Conservation (phyloP, 2,113 vertebrate species). For the Setophaga kirtlandii region DNA sequence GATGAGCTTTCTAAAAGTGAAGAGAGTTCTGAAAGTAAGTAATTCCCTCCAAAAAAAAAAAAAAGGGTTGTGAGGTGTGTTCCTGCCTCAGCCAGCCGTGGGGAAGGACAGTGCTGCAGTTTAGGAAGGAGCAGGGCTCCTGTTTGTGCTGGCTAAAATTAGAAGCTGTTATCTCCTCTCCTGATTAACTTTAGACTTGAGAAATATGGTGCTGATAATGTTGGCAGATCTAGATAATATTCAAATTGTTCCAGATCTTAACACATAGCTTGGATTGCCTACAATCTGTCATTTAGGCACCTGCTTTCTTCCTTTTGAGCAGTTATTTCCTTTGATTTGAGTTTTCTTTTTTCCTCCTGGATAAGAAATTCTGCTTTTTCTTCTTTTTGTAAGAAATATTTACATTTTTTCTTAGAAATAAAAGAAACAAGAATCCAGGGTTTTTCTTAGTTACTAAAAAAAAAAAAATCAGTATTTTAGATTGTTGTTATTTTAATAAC, state of each 20-base stretch:
- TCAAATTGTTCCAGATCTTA: neutral
- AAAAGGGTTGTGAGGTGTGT: neutral
- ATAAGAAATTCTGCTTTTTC: neutral
- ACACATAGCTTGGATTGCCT: neutral
- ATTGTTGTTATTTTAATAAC: neutral
- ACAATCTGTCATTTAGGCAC: fast-evolving
- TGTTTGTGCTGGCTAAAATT: neutral
- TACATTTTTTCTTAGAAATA: neutral
- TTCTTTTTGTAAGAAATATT: neutral
- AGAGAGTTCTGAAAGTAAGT: conserved; percentile 86
- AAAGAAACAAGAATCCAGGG: neutral
- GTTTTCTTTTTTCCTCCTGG: neutral
- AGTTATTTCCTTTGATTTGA: neutral
- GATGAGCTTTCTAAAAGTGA: conserved; percentile 84
- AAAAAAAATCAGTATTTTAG: neutral
- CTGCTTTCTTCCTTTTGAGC: neutral
- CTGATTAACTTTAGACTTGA: conserved; percentile 43
- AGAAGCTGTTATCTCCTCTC: neutral
- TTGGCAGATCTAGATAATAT: neutral
- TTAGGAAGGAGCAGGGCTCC: neutral
- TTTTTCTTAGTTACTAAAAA: neutral
- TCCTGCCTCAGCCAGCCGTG: neutral
- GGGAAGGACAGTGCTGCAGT: neutral
- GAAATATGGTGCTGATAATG: neutral
- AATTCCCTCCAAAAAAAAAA: fast-evolving